Evolutionary conservation across 2,888 invertebrate genomes (phyloP), one percentile per base, ranked within the genome.

Genomic region (Acleris holmiana): DNA sequence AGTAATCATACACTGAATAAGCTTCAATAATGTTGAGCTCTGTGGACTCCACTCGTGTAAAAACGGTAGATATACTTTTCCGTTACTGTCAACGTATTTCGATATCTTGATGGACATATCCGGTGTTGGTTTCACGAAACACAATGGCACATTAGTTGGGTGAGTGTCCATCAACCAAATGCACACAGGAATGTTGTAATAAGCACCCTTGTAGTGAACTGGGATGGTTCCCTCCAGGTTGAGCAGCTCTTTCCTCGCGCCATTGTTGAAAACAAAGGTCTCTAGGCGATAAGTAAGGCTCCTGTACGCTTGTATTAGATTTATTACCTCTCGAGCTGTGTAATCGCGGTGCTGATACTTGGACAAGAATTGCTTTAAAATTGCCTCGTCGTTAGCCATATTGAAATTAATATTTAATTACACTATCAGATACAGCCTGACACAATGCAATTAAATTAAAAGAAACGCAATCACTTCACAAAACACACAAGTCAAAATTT

Each of bases 121-220:
- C 40, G 95, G 80, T 5, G 99, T 99, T 10, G 99, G 99, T 85
- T 96, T 97, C 0, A 99, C 99, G 79, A 96, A 97, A 82, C 97
- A 97, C 90, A 99, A 96, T 0, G 99, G 99, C 41, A 99, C 98
- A 91, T 98, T 97, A 82, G 97, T 95, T 0, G 99, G 99, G 93
- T 99, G 98, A 4, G 98, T 99, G 81, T 99, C 98, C 95, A 98
- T 96, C 56, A 99, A 84, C 98, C 98, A 99, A 77, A 99, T 96
- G 81, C 97, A 96, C 47, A 99, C 95, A 15, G 99, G 99, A 85
- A 99, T 99, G 90, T 99, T 98, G 89, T 99, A 99, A 51, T 93
- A 94, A 66, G 94, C 93, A 90, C 98, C 97, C 94, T 97, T 98
- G 83, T 96, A 99, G 60, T 94, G 93, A 1, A 99, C 98, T 49